These are phyloP conservation scores for Monarcha castaneiventris DNA, from an alignment of 2,113 vertebrate genomes.

Conservation along the genomic window DNA sequence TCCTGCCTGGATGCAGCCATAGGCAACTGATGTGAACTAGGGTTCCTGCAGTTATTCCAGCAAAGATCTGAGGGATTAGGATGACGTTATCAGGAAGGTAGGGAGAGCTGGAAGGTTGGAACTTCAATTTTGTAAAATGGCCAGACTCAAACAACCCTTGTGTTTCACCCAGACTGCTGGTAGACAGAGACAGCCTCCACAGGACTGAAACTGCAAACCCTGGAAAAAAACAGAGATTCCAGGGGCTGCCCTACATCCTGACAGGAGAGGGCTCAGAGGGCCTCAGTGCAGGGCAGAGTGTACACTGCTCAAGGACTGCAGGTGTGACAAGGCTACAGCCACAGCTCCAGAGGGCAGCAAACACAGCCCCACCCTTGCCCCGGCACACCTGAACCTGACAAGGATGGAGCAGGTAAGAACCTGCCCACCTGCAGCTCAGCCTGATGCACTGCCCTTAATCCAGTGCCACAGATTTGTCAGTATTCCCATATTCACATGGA, in stretches of 20 bases:
- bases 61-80: background rate
- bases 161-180: background rate
- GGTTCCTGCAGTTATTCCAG: background rate
- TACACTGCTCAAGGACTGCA: background rate
- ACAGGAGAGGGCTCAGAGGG: accelerated
- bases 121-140: background rate
- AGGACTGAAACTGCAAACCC: background rate
- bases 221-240: background rate
- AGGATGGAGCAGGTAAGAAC: background rate
- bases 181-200: accelerated
- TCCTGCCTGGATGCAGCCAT: background rate
- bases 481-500: background rate
- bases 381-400: background rate
- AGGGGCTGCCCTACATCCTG: background rate
- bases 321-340: background rate
- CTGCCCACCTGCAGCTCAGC: background rate
- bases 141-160: background rate
- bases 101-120: background rate
- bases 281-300: background rate
- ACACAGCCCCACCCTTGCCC: background rate
- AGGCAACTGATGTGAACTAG: background rate
- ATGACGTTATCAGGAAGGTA: background rate
- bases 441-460: background rate
- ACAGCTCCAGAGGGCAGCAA: background rate
- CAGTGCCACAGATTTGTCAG: background rate